These are phyloP conservation scores for Pentamera pediparva DNA, from an alignment of 53 echinoderm and acorn worm genomes.

Conservation along the genomic window DNA sequence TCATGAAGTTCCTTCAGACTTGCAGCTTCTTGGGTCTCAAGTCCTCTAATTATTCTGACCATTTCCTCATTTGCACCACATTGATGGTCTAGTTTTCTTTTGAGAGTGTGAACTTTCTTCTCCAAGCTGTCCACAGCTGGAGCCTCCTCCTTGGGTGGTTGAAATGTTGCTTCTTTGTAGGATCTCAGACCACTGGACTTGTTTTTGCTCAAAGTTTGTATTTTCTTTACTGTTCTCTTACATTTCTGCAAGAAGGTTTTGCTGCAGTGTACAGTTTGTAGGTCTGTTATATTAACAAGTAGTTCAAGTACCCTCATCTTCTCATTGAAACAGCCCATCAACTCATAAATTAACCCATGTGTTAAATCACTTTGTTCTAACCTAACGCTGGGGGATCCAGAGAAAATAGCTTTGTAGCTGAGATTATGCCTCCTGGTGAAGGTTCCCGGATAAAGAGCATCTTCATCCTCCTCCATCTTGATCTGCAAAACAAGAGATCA, in stretches of 20 bases:
- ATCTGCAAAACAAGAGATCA: neutral
- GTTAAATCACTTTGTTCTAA: neutral
- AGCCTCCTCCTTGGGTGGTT: too few species aligned
- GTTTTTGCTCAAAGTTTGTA: neutral
- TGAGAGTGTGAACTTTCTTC: neutral
- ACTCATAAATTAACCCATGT: neutral
- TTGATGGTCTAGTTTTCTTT: neutral
- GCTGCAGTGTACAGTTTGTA: neutral
- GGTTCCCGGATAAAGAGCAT: neutral
- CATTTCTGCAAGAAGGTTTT: neutral
- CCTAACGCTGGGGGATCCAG: neutral
- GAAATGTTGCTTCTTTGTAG: too few species aligned
- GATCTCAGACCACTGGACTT: too few species aligned
- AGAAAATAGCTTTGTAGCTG: neutral
- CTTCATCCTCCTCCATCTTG: constrained; percentile 9
- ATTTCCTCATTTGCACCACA: neutral
- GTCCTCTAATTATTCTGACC: neutral
- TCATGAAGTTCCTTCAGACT: neutral
- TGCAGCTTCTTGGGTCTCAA: neutral
- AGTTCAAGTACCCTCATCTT: neutral
- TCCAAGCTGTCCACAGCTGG: too few species aligned
- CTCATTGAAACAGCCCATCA: neutral
- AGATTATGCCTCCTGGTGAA: neutral
- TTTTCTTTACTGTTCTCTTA: neutral
- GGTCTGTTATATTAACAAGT: neutral